phyloP scores from a whole-genome alignment of 2,113 vertebrate species.

The Chrysochloris asiatica region DNA sequence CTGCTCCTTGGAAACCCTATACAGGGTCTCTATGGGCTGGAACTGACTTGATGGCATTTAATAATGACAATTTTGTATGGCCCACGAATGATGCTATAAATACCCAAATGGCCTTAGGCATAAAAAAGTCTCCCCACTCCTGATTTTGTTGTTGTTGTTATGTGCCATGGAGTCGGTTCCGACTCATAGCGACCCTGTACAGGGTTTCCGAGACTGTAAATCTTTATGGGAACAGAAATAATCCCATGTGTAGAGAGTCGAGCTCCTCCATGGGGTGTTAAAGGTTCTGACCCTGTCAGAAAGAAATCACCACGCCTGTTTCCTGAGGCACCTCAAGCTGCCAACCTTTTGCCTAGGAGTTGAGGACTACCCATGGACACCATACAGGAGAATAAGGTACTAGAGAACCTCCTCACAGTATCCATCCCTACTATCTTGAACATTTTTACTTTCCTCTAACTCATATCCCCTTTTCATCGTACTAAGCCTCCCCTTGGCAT shows the following conservation, averaged over 20 bases:
- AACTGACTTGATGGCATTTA: too few species aligned
- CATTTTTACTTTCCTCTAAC: not conserved
- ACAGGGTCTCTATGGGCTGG: too few species aligned
- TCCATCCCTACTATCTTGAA: not conserved
- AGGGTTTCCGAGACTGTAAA: too few species aligned
- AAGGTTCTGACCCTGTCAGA: not conserved
- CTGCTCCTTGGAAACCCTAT: too few species aligned
- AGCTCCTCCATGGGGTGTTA: not conserved
- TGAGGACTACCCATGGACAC: too few species aligned
- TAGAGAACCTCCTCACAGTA: not conserved
- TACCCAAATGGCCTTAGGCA: too few species aligned
- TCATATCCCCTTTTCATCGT: not conserved
- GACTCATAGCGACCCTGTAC: not conserved
- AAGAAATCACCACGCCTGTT: not conserved
- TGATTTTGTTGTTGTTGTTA: too few species aligned
- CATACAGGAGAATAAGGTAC: not conserved
- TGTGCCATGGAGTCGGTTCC: not conserved
- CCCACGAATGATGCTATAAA: too few species aligned
- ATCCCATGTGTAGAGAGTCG: fast-evolving
- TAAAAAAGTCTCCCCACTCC: too few species aligned
- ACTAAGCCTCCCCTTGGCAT: not conserved
- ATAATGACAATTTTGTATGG: too few species aligned
- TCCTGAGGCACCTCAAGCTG: not conserved
- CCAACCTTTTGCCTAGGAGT: not conserved
- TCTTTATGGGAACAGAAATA: too few species aligned